Evolutionary conservation across 2,113 vertebrate species (phyloP).

Genomic region (Rhipidura dahli): DNA sequence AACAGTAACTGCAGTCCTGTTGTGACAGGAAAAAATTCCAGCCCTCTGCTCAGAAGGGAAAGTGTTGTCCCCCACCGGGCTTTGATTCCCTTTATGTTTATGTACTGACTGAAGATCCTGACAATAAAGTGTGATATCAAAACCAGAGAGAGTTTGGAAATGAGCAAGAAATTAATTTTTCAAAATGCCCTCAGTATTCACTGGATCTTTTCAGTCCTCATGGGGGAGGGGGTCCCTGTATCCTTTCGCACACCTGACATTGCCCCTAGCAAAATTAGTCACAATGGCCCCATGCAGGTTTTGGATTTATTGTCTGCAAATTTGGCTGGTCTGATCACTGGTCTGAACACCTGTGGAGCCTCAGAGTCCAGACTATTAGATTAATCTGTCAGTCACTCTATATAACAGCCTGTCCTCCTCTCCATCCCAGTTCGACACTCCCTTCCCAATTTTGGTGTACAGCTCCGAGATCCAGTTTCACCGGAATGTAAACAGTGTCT

Average conservation of each 20-base stretch:
- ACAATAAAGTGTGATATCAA: background rate
- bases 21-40: conserved; percentile 12
- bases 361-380: conserved; percentile 56
- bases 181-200: background rate
- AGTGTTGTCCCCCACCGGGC: background rate
- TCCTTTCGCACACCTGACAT: background rate
- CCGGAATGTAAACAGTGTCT: conserved; percentile 57
- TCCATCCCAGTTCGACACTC: conserved; percentile 9
- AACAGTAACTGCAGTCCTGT: background rate
- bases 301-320: conserved; percentile 60
- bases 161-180: background rate
- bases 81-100: background rate
- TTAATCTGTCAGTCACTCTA: conserved; percentile 66
- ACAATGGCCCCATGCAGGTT: conserved; percentile 25
- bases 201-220: background rate
- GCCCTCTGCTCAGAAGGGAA: background rate
- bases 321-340: background rate
- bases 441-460: conserved; percentile 11
- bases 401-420: conserved; percentile 57
- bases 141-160: background rate
- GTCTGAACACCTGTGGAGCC: conserved; percentile 57
- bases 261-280: conserved; percentile 47
- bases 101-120: background rate
- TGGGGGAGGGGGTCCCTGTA: background rate
- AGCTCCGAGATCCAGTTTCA: conserved; percentile 50